Evolutionary conservation across 1,140 invertebrate genomes (phyloP).

Genomic region (Theocolax elegans): DNA sequence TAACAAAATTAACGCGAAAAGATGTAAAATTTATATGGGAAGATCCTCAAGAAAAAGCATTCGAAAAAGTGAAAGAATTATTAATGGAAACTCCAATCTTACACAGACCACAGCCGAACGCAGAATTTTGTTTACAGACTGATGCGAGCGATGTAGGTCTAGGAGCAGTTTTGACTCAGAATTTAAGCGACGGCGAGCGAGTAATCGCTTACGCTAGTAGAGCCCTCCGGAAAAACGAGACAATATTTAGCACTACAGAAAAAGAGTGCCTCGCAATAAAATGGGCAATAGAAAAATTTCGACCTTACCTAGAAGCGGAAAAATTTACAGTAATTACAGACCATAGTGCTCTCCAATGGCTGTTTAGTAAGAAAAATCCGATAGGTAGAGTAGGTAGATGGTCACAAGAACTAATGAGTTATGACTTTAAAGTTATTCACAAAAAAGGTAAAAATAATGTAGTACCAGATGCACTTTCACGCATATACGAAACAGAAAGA

Average conservation of each 20-base stretch:
- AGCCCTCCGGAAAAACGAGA: constrained; percentile 52
- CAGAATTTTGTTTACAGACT: too few species aligned
- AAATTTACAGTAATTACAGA: constrained; percentile 63
- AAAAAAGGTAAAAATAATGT: not conserved
- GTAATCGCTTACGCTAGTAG: constrained; percentile 65
- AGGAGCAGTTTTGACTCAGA: constrained; percentile 15
- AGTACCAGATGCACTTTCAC: not conserved
- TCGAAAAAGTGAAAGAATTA: not conserved
- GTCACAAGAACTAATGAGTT: constrained; percentile 51
- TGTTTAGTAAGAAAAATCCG: constrained; percentile 62
- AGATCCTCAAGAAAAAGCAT: constrained; percentile 3
- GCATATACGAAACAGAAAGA: not conserved
- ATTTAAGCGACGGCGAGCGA: constrained; percentile 47
- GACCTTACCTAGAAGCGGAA: constrained; percentile 55
- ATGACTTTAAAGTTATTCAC: constrained; percentile 33
- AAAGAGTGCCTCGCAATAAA: constrained; percentile 30
- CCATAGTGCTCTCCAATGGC: constrained; percentile 67
- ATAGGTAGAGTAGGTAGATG: constrained; percentile 61
- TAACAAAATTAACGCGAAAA: constrained; percentile 20
- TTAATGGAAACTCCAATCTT: not conserved
- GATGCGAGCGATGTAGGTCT: constrained; percentile 45
- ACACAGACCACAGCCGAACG: too few species aligned
- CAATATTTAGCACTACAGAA: not conserved
- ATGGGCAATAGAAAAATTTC: constrained; percentile 33
- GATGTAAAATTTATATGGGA: not conserved